Evolutionary conservation across 2,113 vertebrate genomes (phyloP).

Genomic region (Dromas ardeola): DNA sequence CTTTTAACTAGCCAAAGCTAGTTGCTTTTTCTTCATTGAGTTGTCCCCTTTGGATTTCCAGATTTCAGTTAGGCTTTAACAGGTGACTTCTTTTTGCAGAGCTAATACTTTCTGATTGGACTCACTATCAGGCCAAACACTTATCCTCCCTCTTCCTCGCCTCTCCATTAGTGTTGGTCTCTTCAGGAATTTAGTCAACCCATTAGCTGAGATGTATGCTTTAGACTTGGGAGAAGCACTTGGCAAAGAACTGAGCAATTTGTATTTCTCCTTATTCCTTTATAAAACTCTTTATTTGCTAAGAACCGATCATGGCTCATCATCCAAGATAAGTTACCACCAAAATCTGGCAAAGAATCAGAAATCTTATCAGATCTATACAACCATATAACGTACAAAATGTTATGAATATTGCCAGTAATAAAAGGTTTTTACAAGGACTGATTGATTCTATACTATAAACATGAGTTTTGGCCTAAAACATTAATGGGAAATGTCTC

Average conservation of each 20-base stretch:
- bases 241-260: neutral
- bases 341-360: neutral
- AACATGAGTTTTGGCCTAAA: neutral
- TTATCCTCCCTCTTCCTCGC: fast-evolving
- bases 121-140: neutral
- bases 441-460: neutral
- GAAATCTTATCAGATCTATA: neutral
- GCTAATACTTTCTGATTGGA: neutral
- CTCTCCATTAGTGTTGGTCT: neutral
- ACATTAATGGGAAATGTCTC: neutral
- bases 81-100: neutral
- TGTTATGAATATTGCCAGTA: neutral
- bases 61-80: neutral
- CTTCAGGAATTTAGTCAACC: neutral
- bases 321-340: neutral
- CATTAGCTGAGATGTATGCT: neutral
- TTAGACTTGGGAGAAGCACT: neutral
- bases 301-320: neutral
- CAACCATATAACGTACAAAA: neutral
- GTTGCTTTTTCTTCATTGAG: neutral
- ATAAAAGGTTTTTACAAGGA: neutral
- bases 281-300: neutral
- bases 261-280: neutral
- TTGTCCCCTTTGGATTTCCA: neutral
- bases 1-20: neutral